phyloP scores from a whole-genome alignment of 2,797 vertebrate species.

The Hyperoplus immaculatus region DNA sequence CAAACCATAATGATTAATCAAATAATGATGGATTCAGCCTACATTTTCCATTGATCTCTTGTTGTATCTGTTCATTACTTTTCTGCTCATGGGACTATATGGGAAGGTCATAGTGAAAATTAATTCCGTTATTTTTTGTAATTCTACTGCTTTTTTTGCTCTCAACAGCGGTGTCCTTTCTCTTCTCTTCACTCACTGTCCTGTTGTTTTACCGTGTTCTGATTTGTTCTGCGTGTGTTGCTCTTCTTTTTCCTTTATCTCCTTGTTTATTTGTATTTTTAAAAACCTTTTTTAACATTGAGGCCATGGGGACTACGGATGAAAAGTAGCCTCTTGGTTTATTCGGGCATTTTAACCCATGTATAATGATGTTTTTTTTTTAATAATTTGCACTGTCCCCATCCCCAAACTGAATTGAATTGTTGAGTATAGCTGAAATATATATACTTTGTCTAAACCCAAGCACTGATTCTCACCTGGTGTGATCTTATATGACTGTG shows the following conservation, averaged over 20 bases:
- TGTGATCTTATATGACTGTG: not conserved
- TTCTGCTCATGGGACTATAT: not conserved
- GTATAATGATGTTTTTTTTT: no score
- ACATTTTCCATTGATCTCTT: not conserved
- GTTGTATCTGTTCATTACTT: not conserved
- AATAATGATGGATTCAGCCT: not conserved
- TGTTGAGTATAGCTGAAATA: constrained; percentile 18
- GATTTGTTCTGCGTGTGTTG: no score
- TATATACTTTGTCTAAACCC: not conserved
- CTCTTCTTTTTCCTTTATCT: no score
- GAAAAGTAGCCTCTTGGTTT: no score
- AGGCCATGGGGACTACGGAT: no score
- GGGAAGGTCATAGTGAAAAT: not conserved
- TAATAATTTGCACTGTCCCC: no score
- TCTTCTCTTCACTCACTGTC: no score
- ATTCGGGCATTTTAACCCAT: no score
- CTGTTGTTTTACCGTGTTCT: no score
- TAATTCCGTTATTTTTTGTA: not conserved
- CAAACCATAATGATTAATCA: constrained; percentile 6
- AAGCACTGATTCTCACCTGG: not conserved
- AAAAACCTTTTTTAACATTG: not conserved
- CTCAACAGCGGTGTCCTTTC: no score
- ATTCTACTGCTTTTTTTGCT: not conserved
- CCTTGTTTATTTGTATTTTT: not conserved
- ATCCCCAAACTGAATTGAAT: not conserved